Evolutionary conservation across 2,888 invertebrate genomes (phyloP), one percentile per base, ranked within the genome.

Genomic region (Melitaea athalia): DNA sequence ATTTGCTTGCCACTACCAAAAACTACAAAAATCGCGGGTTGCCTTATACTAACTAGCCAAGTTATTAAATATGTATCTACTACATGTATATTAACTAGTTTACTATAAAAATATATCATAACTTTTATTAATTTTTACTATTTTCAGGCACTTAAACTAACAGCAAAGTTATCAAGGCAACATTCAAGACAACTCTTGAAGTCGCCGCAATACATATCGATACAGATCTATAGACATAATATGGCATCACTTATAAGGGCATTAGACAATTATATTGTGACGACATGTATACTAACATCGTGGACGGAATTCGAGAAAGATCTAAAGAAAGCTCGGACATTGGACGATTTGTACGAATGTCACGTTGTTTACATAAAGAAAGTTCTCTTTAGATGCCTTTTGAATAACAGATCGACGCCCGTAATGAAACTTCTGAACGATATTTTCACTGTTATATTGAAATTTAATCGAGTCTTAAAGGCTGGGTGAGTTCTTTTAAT

Each of bases 231-330:
- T 77, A 93, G 97, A 0, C 96, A 96, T 79, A 93, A 95, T 24
- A 95, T 97, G 95, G 95, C 95, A 42, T 96, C 96, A 67, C 95
- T 97, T 80, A 94, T 97, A 57, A 94, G 95, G 68, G 95, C 96
- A 0, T 82, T 97, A 38, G 95, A 96, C 81, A 96, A 95, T 86
- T 97, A 97, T 81, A 94, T 97, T 64, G 95, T 95, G 0, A 95
- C 96, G 0, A 96, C 95, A 63, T 96, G 96, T 42, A 90, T 97
- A 42, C 95, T 96, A 63, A 93, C 94, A 0, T 95, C 96, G 2
- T 97, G 97, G 97, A 94, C 94, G 2, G 94, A 95, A 70, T 95
- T 97, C 73, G 95, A 96, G 76, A 94, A 94, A 70, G 95, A 95
- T 76, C 82, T 97, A 55, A 89, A 94, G 75, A 92, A 93, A 62